Conservation (phyloP, 2,113 vertebrate species). For the Arvicanthis niloticus region DNA sequence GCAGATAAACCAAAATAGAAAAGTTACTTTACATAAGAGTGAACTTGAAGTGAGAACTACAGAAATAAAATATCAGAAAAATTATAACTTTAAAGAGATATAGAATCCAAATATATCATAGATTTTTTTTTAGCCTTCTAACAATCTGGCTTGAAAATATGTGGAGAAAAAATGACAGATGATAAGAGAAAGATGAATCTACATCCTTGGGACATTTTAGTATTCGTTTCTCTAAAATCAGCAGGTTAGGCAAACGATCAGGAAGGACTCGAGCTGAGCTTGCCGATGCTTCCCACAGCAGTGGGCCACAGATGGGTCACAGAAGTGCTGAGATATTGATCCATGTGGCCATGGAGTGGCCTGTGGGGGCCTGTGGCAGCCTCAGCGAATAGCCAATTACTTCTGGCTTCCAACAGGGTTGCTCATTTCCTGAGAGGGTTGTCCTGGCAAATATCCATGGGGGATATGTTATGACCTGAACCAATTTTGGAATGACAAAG, state of each 20-base stretch:
- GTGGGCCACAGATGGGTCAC: background rate
- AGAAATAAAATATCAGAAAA: background rate
- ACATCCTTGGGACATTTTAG: background rate
- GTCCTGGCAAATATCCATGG: background rate
- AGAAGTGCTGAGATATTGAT: slow-evolving; percentile 12
- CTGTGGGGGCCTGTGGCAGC: background rate
- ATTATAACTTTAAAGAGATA: slow-evolving; percentile 1
- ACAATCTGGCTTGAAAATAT: background rate
- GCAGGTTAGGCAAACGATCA: background rate
- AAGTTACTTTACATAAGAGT: background rate
- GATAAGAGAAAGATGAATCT: background rate
- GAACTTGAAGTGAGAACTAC: background rate
- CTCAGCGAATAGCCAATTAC: background rate
- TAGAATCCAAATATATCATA: background rate
- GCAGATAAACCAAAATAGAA: background rate
- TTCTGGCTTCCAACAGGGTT: background rate
- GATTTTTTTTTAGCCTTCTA: background rate
- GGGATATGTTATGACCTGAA: background rate
- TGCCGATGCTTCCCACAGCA: fast-evolving
- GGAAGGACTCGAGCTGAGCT: background rate
- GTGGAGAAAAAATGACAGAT: background rate
- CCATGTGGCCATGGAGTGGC: background rate
- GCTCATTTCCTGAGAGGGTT: background rate
- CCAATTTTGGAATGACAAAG: background rate
- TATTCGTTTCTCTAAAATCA: background rate